phyloP scores from a whole-genome alignment of 1,140 invertebrate genomes.

The Penaeus chinensis region DNA sequence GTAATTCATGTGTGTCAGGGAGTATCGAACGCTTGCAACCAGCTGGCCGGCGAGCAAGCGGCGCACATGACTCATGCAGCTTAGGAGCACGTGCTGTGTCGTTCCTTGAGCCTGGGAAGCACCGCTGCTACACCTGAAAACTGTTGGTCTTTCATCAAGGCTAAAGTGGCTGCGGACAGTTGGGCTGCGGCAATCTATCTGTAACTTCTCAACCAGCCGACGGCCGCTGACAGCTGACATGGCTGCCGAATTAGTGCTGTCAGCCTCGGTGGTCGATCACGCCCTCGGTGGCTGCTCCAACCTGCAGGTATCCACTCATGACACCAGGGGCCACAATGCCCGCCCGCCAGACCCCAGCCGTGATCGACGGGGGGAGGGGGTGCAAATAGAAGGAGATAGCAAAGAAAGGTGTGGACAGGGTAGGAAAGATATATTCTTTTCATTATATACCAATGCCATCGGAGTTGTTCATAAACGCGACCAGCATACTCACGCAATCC shows the following conservation, averaged over 20 bases:
- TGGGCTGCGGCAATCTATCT: conserved; percentile 10
- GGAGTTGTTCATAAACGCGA: no score
- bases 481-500: no score
- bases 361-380: neutral
- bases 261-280: conserved; percentile 28
- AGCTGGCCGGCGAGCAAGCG: no score
- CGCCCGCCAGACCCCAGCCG: neutral
- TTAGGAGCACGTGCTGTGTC: no score
- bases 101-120: no score
- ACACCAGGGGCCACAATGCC: neutral
- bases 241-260: conserved; percentile 38
- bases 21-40: no score
- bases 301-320: neutral
- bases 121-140: neutral
- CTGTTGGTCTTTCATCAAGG: conserved; percentile 3
- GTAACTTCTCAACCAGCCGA: conserved; percentile 31
- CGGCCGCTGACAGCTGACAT: conserved; percentile 42
- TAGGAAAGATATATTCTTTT: neutral
- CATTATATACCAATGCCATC: neutral
- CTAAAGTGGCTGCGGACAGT: conserved; percentile 4
- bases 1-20: no score
- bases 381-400: neutral
- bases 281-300: neutral
- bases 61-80: no score
- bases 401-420: neutral